Conservation (phyloP, 2,113 vertebrate species). For the Dasypus novemcinctus region DNA sequence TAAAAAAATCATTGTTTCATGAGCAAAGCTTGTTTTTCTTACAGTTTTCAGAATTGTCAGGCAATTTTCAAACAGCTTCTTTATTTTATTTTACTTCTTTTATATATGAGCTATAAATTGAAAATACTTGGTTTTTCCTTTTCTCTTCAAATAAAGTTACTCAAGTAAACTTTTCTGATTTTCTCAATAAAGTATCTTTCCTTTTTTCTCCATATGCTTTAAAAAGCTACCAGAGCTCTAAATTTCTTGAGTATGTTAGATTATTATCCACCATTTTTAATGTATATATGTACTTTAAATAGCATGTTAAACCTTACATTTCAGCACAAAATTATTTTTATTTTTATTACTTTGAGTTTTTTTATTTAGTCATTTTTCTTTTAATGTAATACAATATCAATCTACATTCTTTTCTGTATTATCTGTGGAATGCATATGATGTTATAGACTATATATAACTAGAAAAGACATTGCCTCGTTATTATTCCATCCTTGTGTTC, state of each 20-base stretch:
- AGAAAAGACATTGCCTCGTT: not conserved
- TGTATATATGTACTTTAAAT: not conserved
- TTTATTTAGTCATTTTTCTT: not conserved
- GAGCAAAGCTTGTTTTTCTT: not conserved
- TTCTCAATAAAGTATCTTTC: not conserved
- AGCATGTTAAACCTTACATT: not conserved
- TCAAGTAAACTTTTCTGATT: not conserved
- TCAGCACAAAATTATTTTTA: not conserved
- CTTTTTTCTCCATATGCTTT: not conserved
- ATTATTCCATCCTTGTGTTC: not conserved
- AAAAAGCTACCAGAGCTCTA: not conserved
- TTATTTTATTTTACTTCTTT: not conserved
- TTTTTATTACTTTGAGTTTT: no score
- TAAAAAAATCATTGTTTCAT: not conserved
- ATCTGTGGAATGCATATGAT: not conserved
- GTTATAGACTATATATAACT: not conserved
- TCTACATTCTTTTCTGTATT: not conserved
- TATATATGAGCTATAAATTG: not conserved
- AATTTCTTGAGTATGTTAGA: not conserved
- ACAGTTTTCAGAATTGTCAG: not conserved
- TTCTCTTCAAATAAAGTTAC: not conserved
- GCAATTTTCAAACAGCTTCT: not conserved
- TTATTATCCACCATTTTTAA: not conserved
- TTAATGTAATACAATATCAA: not conserved
- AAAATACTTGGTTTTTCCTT: not conserved